phyloP scores from a whole-genome alignment of 2,113 vertebrate species.

The Melanerpes formicivorus region DNA sequence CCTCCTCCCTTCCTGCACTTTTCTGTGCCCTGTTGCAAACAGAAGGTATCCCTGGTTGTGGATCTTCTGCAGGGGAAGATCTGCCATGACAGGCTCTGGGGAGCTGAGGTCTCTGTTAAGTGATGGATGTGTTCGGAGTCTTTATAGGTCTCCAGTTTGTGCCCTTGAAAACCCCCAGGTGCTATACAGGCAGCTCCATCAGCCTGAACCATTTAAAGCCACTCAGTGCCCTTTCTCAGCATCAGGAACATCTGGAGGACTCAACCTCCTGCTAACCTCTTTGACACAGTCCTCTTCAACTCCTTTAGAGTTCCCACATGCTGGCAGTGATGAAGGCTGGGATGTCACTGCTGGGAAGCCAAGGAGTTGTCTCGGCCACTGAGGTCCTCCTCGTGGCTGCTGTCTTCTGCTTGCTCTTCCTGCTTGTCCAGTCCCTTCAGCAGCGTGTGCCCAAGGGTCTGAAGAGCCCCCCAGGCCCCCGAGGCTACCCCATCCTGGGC shows the following conservation, averaged over 20 bases:
- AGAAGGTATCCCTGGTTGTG: accelerated
- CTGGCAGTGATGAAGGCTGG: conserved; percentile 66
- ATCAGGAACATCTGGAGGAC: conserved; percentile 63
- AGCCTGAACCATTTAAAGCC: background rate
- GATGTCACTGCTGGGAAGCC: conserved; percentile 49
- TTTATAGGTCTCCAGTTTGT: background rate
- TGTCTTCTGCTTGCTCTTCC: conserved; percentile 75
- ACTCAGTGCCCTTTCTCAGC: background rate
- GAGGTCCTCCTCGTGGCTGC: conserved; percentile 78
- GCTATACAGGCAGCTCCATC: background rate
- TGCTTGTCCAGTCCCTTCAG: conserved; percentile 68
- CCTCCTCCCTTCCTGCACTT: background rate
- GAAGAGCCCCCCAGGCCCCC: conserved; percentile 83
- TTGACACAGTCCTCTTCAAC: conserved; percentile 72
- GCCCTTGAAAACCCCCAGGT: background rate
- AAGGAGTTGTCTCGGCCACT: conserved; percentile 66
- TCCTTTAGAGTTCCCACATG: conserved; percentile 34
- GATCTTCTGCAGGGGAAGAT: background rate
- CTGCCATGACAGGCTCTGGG: background rate
- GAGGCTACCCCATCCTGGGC: conserved; percentile 84
- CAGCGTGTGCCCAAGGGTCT: conserved; percentile 80
- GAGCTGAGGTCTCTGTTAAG: accelerated
- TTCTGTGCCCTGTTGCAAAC: background rate
- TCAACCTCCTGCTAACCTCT: conserved; percentile 63
- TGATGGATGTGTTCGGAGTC: background rate